Base-by-base conservation (phyloP, 1,140 invertebrate species). In the Bombus superbus region DNA sequence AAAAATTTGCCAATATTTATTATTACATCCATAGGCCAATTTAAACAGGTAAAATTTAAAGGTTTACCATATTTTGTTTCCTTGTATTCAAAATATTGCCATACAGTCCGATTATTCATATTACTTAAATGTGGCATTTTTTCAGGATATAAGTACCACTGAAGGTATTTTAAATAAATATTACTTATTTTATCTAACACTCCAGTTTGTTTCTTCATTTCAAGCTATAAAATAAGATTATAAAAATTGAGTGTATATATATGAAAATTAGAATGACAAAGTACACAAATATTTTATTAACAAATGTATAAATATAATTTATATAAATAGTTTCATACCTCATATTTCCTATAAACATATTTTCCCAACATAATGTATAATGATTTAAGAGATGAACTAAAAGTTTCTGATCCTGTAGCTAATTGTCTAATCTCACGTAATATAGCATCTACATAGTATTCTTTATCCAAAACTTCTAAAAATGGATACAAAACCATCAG, bases 1-100 rank as follows among this genome's bases (percentile, higher is more conserved):
- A 99, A 95, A 93, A 98, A 98, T 90, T 97, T 97, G 35, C 98
- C 98, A 57, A 98, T 95, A 68, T 95, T 96, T 28, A 94, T 92
- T 10, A 96, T 92, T 18, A 97, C 95, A 86, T 95, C 94, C 9
- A 92, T 89, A 0, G 97, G 97, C 98, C 98, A 98, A 1, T 93
- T 91, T 32, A 96, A 95, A 88, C 97, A 96, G 64, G 95, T 95
- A 4, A 95, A 83, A 88, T 97, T 96, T 95, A 95, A 71, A 88
- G 96, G 95, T 40, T 96, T 95, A 18, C 97, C 97, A 25, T 95
- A 94, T 10, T 95, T 91, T 59, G 95, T 95, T 69, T 96, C 91
- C 69, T 96, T 92, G 92, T 96, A 93, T 47, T 96, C 93, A 5
- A 97, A 92, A 57, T 96, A 90, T 92, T 98, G 97, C 98, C 98